Evolutionary conservation across 2,888 invertebrate species (phyloP), one percentile per base, ranked within the genome.

Genomic region (Spodoptera exigua): DNA sequence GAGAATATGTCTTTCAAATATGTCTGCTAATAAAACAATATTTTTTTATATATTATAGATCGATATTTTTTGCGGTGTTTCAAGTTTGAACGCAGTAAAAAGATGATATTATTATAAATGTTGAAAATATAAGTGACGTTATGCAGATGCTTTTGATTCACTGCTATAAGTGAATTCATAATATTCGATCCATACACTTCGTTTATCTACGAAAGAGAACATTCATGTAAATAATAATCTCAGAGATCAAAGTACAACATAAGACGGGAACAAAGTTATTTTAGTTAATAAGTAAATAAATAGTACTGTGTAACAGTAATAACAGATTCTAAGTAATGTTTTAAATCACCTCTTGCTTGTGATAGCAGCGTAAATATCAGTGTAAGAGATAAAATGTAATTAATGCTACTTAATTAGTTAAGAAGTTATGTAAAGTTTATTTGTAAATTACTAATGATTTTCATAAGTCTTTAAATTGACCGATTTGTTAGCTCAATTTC

Each of bases 391-490:
- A 63, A 52, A 61, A 52, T 68, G 57, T 57, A 63, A 68, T 64
- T 70, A 72, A 64, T 58, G 66, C 47, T 52, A 60, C 18, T 65
- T 62, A 64, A 54, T 27, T 77, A 51, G 57, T 60, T 70, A 71
- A 61, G 60, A 1, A 47, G 48, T 61, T 66, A 65, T 67, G 57
- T 78, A 66, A 60, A 70, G 61, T 48, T 40, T 13, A 48, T 54
- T 57, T 63, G 46, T 69, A 58, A 70, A 39, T 43, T 61, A 72
- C 60, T 72, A 77, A 67, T 64, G 46, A 57, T 65, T 47, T 51
- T 55, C 58, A 56, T 79, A 80, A 78, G 78, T 82, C 72, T 81
- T 72, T 71, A 83, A 79, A 75, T 67, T 74, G 82, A 86, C 85
- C 86, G 85, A 85, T 78, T 74, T 47, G 60, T 2, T n/a, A 49